These are phyloP conservation scores for Muricea muricata DNA, from an alignment of 92 coral and sea anemone species.

Conservation along the genomic window DNA sequence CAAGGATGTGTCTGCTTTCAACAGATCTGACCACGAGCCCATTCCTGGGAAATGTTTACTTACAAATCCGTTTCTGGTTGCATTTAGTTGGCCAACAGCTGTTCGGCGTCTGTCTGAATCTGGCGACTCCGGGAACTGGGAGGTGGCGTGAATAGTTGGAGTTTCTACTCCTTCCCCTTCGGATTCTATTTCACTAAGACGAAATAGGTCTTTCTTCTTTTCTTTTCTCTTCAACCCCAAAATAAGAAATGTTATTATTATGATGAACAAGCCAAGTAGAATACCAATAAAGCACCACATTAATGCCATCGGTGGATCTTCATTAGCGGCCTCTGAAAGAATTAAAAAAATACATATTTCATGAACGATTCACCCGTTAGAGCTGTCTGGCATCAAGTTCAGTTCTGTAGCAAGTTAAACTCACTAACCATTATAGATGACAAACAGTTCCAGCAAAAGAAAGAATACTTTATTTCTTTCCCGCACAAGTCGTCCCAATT, in stretches of 20 bases:
- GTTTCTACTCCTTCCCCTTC: neutral
- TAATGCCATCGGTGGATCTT: constrained; percentile 36
- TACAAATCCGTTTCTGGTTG: neutral
- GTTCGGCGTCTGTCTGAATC: neutral
- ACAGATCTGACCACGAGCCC: neutral
- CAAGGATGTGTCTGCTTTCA: constrained; percentile 6
- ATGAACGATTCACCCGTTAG: neutral
- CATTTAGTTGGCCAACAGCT: neutral
- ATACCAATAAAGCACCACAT: constrained; percentile 41
- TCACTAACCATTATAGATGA: constrained; percentile 28
- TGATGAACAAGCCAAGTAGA: constrained; percentile 13
- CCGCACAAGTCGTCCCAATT: neutral
- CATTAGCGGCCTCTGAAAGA: constrained; percentile 12
- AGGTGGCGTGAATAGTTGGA: constrained; percentile 17
- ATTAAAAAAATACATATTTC: neutral
- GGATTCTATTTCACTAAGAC: constrained; percentile 16
- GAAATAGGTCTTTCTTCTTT: neutral
- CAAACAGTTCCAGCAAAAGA: constrained; percentile 25
- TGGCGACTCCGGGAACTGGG: constrained; percentile 8
- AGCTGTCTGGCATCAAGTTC: neutral
- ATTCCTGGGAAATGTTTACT: neutral
- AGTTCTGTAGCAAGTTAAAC: neutral
- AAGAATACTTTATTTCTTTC: constrained; percentile 5
- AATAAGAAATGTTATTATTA: constrained; percentile 1
- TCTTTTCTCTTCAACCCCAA: neutral